Evolutionary conservation across 2,113 vertebrate species (phyloP).

Genomic region (Hyperoodon ampullatus): DNA sequence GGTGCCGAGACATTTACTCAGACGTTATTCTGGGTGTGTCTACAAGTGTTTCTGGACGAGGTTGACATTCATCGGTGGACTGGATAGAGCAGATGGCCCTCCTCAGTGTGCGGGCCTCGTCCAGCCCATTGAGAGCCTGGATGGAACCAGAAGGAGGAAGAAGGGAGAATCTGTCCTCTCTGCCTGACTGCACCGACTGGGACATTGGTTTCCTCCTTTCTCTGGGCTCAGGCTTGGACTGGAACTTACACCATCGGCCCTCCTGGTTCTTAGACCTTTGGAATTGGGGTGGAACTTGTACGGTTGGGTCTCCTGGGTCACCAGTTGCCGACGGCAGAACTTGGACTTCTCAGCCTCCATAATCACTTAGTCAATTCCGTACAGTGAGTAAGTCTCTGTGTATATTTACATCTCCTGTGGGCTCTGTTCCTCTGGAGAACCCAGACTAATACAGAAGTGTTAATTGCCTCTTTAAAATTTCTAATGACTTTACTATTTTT

Average conservation of each 20-base stretch:
- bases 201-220: neutral
- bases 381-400: neutral
- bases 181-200: rapidly evolving
- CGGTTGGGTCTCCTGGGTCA: rapidly evolving
- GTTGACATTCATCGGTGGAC: rapidly evolving
- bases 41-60: rapidly evolving
- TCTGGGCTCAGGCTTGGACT: rapidly evolving
- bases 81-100: rapidly evolving
- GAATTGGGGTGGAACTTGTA: no score
- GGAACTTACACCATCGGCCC: rapidly evolving
- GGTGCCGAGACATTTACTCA: rapidly evolving
- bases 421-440: neutral
- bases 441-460: neutral
- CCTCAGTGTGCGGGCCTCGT: neutral
- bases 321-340: rapidly evolving
- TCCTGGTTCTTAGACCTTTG: neutral
- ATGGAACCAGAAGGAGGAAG: rapidly evolving
- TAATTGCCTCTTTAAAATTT: neutral
- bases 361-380: neutral
- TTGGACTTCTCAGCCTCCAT: rapidly evolving
- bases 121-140: rapidly evolving
- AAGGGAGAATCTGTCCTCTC: neutral
- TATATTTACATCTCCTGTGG: no score
- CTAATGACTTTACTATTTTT: constrained; percentile 17
- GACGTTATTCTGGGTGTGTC: neutral